Percentiles rank a stretch among this genome's conserved stretches.
Conservation (phyloP, 1,140 invertebrate genomes). For the Listronotus oregonensis region DNA sequence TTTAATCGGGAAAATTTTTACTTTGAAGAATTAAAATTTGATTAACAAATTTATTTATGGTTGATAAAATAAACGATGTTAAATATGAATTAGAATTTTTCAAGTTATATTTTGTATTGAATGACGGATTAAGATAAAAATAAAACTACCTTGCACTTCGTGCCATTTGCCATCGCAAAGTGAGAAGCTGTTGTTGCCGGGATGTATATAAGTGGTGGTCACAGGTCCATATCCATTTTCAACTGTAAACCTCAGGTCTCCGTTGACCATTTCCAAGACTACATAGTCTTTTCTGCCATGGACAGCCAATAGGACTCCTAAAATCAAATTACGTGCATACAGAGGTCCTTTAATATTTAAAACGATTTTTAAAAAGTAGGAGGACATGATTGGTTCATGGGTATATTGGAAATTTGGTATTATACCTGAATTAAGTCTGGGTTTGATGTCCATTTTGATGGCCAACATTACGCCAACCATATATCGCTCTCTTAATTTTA, state of each 20-base stretch:
- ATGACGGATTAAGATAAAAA: too few relatives aligned
- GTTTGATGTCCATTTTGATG: conserved; percentile 86
- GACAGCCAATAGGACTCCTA: conserved; percentile 80
- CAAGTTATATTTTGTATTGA: too few relatives aligned
- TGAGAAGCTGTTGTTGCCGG: conserved; percentile 73
- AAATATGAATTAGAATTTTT: too few relatives aligned
- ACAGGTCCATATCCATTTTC: conserved; percentile 85
- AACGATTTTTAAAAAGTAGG: too few relatives aligned
- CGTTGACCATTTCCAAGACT: conserved; percentile 86
- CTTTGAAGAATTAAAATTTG: too few relatives aligned
- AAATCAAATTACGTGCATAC: too few relatives aligned
- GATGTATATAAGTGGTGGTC: conserved; percentile 72
- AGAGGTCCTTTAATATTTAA: too few relatives aligned
- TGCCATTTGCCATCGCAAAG: conserved; percentile 96
- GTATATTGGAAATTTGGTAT: not conserved
- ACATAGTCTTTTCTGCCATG: conserved; percentile 82
- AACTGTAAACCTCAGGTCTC: conserved; percentile 78
- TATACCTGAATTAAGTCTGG: conserved; percentile 69
- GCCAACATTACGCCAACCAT: conserved; percentile 76
- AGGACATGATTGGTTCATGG: too few relatives aligned
- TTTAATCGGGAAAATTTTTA: too few relatives aligned
- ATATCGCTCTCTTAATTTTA: conserved; percentile 53
- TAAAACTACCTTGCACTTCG: conserved; percentile 73
- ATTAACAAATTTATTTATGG: too few relatives aligned
- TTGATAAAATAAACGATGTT: too few relatives aligned